These are phyloP conservation scores for Prochilodus magdalenae DNA, from an alignment of 2,113 vertebrate genomes.

Conservation along the genomic window DNA sequence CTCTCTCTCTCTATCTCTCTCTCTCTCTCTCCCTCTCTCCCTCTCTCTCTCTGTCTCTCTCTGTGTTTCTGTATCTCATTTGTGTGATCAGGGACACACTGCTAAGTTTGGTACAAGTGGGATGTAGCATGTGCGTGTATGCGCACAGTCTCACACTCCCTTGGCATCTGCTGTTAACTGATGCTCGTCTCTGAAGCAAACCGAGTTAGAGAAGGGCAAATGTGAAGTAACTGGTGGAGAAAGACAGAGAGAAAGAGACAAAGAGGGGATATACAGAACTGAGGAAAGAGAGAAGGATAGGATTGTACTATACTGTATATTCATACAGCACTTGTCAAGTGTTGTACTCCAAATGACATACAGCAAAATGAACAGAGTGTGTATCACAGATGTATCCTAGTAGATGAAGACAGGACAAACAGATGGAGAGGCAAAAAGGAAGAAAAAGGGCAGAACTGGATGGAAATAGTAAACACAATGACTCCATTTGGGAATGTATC, in stretches of 20 bases:
- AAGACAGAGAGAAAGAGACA: neutral
- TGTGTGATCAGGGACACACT: slow-evolving; percentile 54
- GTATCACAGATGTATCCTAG: neutral
- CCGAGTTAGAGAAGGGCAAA: slow-evolving; percentile 41
- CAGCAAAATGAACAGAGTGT: neutral
- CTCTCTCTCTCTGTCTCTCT: slow-evolving; percentile 24
- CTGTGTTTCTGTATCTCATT: slow-evolving; percentile 32
- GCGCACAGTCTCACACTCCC: slow-evolving; percentile 48
- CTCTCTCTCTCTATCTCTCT: slow-evolving; percentile 28
- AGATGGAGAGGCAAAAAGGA: neutral
- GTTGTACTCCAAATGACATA: neutral
- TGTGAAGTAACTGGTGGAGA: slow-evolving; percentile 55
- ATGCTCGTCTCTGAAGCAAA: slow-evolving; percentile 63
- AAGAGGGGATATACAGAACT: slow-evolving; percentile 32
- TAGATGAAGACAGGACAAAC: neutral
- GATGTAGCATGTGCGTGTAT: slow-evolving; percentile 26
- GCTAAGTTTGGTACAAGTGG: slow-evolving; percentile 38
- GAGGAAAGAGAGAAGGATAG: neutral
- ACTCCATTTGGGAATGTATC: too few species aligned
- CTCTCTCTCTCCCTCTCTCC: neutral
- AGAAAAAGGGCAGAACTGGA: slow-evolving; percentile 6
- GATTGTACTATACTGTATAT: neutral
- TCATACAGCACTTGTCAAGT: neutral
- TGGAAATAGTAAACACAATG: neutral
- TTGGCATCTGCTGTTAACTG: slow-evolving; percentile 73